Evolutionary conservation across 2,113 vertebrate species (phyloP), one percentile per base, ranked within the genome.

Genomic region (Saccopteryx bilineata): DNA sequence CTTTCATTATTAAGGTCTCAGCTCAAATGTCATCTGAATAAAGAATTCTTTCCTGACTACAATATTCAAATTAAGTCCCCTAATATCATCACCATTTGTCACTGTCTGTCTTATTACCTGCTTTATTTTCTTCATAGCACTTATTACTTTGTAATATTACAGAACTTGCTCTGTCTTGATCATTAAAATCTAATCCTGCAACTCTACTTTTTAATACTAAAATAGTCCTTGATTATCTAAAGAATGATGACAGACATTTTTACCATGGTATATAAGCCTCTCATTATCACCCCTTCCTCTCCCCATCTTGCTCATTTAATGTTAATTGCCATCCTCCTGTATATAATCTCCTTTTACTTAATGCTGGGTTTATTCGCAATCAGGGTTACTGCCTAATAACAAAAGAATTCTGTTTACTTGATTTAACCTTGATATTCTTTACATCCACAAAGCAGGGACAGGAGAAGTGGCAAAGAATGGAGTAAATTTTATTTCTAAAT

Each of bases 121-220:
- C n/a, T 87, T 74, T 90, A 76, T 84, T 89, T 89, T 89, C 50
- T 87, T 89, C 56, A 63, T 24, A 61, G 21, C 23, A 79, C 21
- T 78, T 86, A 89, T 12, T 9, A 46, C 5, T 84, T 95, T 74
- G 60, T 80, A 87, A 87, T 87, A 58, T 65, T 65, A 65, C n/a
- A 80, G 17, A 21, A n/a, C 39, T 58, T 80, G 33, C 9, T 75
- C 33, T 80, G 5, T 76, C 48, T 48, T 85, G 19, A 21, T 93
- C 48, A 94, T 89, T 94, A 90, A 96, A 96, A 83, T 75, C 3
- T 72, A 76, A 75, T 82, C 5, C 21, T 89, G 11, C 4, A 88
- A 74, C 17, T 89, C 28, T 24, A 63, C 60, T 94, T 90, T 91
- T 83, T 65, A 71, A 12, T 2, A 15, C 26, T 72, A 75, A 93